Percentiles rank a stretch among this genome's conserved stretches.
phyloP scores from a whole-genome alignment of 1,140 invertebrate species.

The Cherax quadricarinatus region DNA sequence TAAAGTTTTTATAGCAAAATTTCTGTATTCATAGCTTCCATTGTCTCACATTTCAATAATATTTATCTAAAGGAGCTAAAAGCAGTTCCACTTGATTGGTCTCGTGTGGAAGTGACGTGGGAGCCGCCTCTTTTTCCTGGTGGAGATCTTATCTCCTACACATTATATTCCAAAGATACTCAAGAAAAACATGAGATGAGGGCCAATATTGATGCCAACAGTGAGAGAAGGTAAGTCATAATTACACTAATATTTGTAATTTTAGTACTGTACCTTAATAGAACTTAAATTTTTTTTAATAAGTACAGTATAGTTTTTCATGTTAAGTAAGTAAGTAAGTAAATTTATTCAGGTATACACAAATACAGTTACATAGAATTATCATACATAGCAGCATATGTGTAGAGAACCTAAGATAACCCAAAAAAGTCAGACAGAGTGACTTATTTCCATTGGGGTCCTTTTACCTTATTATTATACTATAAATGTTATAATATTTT shows the following conservation, averaged over 20 bases:
- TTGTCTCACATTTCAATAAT: not conserved
- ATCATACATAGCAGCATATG: no score
- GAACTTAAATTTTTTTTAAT: no score
- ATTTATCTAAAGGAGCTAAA: slow-evolving; percentile 81
- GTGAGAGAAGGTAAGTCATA: slow-evolving; percentile 55
- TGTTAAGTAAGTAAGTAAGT: no score
- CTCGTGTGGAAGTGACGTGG: slow-evolving; percentile 91
- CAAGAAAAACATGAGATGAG: slow-evolving; percentile 83
- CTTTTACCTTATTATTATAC: no score
- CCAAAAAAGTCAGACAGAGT: no score
- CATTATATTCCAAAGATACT: slow-evolving; percentile 83
- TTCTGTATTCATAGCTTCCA: no score
- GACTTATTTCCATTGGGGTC: no score
- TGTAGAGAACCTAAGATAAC: no score
- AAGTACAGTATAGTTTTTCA: no score
- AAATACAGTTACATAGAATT: no score
- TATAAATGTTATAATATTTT: no score
- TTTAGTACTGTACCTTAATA: not conserved
- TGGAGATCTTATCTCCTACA: slow-evolving; percentile 90
- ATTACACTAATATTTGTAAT: not conserved
- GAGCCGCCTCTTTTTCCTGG: slow-evolving; percentile 90
- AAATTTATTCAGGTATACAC: no score
- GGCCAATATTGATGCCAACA: slow-evolving; percentile 58
- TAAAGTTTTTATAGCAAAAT: not conserved
- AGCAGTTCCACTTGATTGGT: slow-evolving; percentile 88